Conservation (phyloP, 2,888 invertebrate species). For the Hirtodrosophila histrioides region DNA sequence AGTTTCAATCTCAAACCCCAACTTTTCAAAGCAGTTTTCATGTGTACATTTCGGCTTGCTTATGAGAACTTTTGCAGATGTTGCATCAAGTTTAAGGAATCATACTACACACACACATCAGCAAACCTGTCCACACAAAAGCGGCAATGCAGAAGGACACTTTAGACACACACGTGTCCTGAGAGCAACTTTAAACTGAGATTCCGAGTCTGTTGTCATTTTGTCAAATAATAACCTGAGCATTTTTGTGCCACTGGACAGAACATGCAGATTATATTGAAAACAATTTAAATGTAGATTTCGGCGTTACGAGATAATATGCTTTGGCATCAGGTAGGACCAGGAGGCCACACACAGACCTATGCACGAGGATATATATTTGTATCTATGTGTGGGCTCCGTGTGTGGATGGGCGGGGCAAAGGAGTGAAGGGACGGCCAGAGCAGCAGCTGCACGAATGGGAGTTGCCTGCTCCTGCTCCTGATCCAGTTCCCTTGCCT, state of each 20-base stretch:
- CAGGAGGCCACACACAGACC: conserved; percentile 19
- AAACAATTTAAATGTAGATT: conserved; percentile 81
- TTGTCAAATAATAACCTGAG: conserved; percentile 55
- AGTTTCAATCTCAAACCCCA: background rate
- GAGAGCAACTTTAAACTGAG: conserved; percentile 11
- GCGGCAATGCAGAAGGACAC: background rate
- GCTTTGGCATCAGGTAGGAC: conserved; percentile 59
- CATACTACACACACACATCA: background rate
- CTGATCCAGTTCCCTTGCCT: conserved; percentile 11
- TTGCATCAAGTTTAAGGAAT: conserved; percentile 18
- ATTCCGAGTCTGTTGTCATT: conserved; percentile 49
- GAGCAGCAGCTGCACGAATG: conserved; percentile 53
- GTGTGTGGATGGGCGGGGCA: conserved; percentile 1
- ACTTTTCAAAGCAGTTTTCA: conserved; percentile 1
- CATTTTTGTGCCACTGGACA: conserved; percentile 60
- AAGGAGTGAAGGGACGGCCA: conserved; percentile 31
- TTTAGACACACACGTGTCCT: conserved; percentile 15
- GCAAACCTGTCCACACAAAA: too few species aligned
- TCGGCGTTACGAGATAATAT: conserved; percentile 69
- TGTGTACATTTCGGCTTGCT: conserved; percentile 10
- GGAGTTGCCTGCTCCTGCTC: conserved; percentile 38
- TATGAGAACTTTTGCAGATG: conserved; percentile 59
- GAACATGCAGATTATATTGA: conserved; percentile 80
- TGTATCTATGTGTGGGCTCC: conserved; percentile 8
- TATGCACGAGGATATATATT: conserved; percentile 16